A percentile compares a stretch with the other conserved stretches of the same genome.
Conservation (phyloP, 1,140 invertebrate genomes). For the Euglossa dilemma region DNA sequence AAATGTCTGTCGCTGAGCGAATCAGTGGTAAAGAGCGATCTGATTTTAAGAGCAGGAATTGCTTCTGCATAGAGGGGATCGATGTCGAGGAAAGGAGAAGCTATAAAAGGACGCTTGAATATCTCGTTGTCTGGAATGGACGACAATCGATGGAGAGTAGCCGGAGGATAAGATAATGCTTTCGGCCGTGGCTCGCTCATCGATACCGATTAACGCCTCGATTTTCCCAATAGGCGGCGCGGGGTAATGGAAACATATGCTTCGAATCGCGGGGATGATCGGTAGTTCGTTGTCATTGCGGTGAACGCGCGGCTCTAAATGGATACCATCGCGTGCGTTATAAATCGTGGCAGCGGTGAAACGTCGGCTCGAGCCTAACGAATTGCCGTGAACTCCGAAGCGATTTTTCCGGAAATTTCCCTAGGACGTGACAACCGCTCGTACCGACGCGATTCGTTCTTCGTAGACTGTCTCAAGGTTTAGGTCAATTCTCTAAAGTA, state of each 20-base stretch:
- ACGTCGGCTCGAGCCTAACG: not conserved
- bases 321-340: not conserved
- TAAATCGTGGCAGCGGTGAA: not conserved
- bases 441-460: too few relatives aligned
- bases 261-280: slow-evolving; percentile 20
- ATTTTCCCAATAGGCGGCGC: slow-evolving; percentile 7
- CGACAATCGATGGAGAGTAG: slow-evolving; percentile 11
- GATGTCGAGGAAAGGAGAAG: not conserved
- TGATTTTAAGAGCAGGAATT: not conserved
- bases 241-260: slow-evolving; percentile 34
- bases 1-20: too few relatives aligned
- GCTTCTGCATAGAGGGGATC: not conserved
- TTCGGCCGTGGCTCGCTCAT: not conserved
- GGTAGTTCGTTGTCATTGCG: slow-evolving; percentile 32
- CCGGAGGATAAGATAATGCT: not conserved
- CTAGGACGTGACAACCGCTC: too few relatives aligned
- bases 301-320: slow-evolving; percentile 2
- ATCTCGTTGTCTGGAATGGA: not conserved
- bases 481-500: too few relatives aligned
- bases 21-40: too few relatives aligned
- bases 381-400: too few relatives aligned
- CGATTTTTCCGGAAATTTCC: too few relatives aligned
- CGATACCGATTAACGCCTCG: slow-evolving; percentile 41
- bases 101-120: not conserved
- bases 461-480: too few relatives aligned